Percentiles rank a stretch among this genome's conserved stretches.
Conservation (phyloP, 2,797 vertebrate genomes). For the Anguilla pacifica region DNA sequence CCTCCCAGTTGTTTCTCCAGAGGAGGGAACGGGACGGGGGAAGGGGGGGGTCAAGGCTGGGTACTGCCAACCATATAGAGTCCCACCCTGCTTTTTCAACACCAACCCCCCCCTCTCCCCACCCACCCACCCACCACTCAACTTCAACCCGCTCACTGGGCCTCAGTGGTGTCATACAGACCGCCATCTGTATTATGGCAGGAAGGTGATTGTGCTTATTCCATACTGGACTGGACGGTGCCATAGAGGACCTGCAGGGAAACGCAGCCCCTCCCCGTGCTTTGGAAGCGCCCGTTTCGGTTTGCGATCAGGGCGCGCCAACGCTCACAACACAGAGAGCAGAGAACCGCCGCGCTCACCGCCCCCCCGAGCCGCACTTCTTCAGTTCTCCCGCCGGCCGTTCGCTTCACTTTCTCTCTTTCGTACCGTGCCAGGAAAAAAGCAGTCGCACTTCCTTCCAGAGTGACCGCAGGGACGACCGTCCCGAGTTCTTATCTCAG, state of each 20-base stretch:
- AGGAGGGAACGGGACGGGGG: not conserved
- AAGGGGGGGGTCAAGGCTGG: not conserved
- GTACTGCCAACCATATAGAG: not conserved
- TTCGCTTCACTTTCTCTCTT: not conserved
- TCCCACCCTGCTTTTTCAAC: not conserved
- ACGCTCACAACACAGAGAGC: not conserved
- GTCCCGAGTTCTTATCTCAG: not conserved
- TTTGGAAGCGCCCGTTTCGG: not conserved
- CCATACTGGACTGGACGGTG: not conserved
- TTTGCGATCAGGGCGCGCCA: not conserved
- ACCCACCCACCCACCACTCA: too few species aligned
- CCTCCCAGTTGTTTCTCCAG: not conserved
- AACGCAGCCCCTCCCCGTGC: not conserved
- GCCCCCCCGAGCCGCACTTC: not conserved
- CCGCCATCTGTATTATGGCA: not conserved
- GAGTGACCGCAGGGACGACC: not conserved
- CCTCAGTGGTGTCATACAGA: not conserved
- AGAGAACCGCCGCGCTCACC: not conserved
- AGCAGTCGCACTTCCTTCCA: not conserved
- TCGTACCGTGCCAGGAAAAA: not conserved
- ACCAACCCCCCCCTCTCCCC: not conserved
- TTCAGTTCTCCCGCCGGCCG: too few species aligned
- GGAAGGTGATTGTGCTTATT: not conserved
- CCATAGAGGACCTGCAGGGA: not conserved
- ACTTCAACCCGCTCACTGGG: not conserved